Conservation (phyloP, 2,113 vertebrate genomes). For the Hemibagrus wyckioides region DNA sequence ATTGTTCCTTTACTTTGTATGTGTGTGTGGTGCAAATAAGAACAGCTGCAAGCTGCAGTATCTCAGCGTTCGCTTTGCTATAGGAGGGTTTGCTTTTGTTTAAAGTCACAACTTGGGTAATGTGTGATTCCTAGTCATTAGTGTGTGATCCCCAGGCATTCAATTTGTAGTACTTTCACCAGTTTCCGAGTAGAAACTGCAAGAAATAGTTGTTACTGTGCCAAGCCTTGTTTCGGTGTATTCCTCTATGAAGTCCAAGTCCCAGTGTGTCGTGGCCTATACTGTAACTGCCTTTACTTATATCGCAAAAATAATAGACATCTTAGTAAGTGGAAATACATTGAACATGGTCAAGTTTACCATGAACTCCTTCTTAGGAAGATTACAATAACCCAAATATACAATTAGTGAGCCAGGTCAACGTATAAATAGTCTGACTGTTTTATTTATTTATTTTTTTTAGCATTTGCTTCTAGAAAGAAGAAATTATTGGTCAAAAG, state of each 20-base stretch:
- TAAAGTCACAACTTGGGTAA: background rate
- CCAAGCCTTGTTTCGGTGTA: background rate
- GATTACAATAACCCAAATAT: background rate
- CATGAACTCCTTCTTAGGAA: background rate
- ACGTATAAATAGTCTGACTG: no score
- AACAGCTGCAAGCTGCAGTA: background rate
- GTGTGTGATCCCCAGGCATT: background rate
- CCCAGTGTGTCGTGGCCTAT: background rate
- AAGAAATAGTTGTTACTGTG: background rate
- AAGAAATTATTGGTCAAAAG: no score
- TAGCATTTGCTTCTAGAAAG: no score
- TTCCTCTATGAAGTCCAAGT: background rate
- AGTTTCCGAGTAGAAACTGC: background rate
- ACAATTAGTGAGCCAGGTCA: no score
- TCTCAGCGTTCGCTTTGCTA: background rate
- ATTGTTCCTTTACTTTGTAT: background rate
- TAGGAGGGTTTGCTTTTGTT: background rate
- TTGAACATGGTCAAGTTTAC: background rate
- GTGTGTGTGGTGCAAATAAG: background rate
- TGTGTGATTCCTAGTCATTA: slow-evolving; percentile 14
- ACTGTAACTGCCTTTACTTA: background rate
- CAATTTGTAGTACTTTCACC: background rate
- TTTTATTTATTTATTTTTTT: no score
- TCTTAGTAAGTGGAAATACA: background rate
- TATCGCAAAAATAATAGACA: background rate